Evolutionary conservation across 2,113 vertebrate genomes (phyloP).

Genomic region (Sorex araneus): DNA sequence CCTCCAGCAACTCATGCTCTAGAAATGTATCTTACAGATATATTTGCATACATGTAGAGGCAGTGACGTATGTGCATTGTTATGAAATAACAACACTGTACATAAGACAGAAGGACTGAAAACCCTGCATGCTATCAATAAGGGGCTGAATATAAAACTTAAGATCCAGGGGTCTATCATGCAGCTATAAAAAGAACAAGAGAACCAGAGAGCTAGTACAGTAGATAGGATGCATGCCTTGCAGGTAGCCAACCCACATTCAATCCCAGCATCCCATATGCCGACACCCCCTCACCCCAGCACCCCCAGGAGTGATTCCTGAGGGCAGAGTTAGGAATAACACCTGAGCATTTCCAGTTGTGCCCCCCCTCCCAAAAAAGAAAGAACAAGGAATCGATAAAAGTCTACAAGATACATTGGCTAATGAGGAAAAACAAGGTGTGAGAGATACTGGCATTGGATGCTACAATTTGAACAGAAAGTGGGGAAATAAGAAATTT

Average conservation of each 20-base stretch:
- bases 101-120: not conserved
- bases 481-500: not conserved
- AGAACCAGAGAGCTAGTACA: not conserved
- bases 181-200: not conserved
- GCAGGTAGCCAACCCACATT: too few relatives aligned
- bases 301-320: too few relatives aligned
- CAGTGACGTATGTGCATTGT: not conserved
- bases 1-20: not conserved
- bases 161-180: not conserved
- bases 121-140: not conserved
- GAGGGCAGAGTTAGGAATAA: too few relatives aligned
- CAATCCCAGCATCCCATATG: too few relatives aligned
- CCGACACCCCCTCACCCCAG: too few relatives aligned
- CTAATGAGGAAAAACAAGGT: not conserved
- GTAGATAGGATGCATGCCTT: too few relatives aligned
- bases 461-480: not conserved
- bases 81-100: not conserved
- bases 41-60: not conserved
- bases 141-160: not conserved
- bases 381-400: too few relatives aligned
- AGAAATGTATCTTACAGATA: not conserved
- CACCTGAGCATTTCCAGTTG: too few relatives aligned
- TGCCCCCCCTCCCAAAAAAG: too few relatives aligned
- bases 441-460: not conserved
- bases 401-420: not conserved